Evolutionary conservation across 2,797 vertebrate genomes (phyloP).

Genomic region (Sebastes trivittatus): DNA sequence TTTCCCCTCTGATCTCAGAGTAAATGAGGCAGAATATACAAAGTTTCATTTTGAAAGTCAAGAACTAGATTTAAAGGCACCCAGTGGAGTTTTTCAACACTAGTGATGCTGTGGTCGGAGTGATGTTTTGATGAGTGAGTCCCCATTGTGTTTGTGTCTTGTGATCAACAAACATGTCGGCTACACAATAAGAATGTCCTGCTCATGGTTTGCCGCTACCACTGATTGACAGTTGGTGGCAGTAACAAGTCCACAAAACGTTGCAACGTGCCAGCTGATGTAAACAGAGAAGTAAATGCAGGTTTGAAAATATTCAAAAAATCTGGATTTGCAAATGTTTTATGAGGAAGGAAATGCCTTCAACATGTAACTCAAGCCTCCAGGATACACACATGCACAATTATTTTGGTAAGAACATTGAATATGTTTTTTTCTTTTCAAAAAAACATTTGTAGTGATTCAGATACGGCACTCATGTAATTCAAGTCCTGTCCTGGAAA

Average conservation of each 20-base stretch:
- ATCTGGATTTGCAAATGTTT: neutral
- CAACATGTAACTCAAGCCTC: neutral
- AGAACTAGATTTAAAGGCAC: neutral
- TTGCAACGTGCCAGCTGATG: neutral
- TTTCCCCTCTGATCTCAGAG: constrained; percentile 46
- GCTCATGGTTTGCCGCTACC: neutral
- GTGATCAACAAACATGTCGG: neutral
- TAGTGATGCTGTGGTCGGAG: neutral
- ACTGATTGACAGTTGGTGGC: neutral
- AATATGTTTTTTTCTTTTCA: neutral
- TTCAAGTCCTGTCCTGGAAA: neutral
- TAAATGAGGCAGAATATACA: constrained; percentile 48
- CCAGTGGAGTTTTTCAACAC: neutral
- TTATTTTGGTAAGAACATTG: neutral
- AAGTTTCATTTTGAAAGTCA: constrained; percentile 20
- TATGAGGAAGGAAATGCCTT: neutral
- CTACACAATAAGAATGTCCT: neutral
- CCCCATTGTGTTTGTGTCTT: neutral
- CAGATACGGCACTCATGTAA: neutral
- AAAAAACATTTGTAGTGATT: neutral
- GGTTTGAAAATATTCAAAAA: neutral
- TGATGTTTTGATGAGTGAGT: neutral
- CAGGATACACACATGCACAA: neutral
- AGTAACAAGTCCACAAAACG: neutral
- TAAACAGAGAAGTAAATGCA: neutral